A percentile compares a stretch with the other conserved stretches of the same genome.
phyloP scores from a whole-genome alignment of 2,888 invertebrate species.

The Bellardia pandia region DNA sequence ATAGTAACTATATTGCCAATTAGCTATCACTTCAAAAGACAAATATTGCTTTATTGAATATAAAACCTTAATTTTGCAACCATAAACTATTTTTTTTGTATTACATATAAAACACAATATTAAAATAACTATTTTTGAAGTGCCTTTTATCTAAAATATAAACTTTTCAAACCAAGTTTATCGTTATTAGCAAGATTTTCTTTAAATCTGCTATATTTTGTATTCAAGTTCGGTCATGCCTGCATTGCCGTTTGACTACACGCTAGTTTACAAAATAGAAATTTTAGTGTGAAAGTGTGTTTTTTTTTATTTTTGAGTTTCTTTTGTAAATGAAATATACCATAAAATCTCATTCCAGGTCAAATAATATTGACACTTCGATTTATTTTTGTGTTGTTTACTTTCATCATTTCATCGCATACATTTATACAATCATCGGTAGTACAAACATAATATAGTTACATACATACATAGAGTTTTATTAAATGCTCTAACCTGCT shows the following conservation, averaged over 20 bases:
- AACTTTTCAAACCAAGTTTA: conserved; percentile 30
- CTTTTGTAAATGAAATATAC: conserved; percentile 61
- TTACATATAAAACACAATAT: not conserved
- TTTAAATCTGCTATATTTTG: conserved; percentile 2
- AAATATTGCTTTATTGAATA: too few relatives aligned
- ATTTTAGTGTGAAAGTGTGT: conserved; percentile 3
- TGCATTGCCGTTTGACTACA: conserved; percentile 27
- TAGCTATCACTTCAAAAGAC: too few relatives aligned
- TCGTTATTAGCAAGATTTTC: conserved; percentile 42
- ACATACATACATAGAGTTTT: conserved; percentile 4
- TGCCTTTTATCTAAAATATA: not conserved
- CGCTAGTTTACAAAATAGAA: conserved; percentile 27
- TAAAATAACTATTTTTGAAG: conserved; percentile 22
- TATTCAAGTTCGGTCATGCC: conserved; percentile 53
- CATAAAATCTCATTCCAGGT: conserved; percentile 72
- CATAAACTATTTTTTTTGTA: not conserved
- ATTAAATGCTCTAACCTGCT: not conserved
- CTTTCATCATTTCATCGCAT: conserved; percentile 61
- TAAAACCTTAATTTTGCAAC: too few relatives aligned
- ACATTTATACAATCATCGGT: conserved; percentile 17
- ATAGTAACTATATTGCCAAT: too few relatives aligned
- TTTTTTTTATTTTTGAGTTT: not conserved
- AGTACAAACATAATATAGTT: conserved; percentile 8
- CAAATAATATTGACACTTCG: conserved; percentile 74
- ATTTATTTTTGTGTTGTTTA: conserved; percentile 70